Conservation (phyloP, 2,797 vertebrate species). For the Anabacerthia variegaticeps region DNA sequence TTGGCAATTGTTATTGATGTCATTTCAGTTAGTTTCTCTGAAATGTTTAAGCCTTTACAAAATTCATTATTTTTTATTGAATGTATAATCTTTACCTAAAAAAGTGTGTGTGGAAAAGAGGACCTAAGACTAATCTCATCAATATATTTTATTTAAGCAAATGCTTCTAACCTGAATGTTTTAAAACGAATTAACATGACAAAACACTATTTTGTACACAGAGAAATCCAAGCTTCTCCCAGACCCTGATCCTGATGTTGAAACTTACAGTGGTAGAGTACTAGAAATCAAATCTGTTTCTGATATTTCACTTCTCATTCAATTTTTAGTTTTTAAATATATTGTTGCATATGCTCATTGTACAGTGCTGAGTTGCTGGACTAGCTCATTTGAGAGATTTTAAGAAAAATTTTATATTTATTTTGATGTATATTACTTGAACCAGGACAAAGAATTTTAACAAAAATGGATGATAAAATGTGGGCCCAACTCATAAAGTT, state of each 20-base stretch:
- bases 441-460: background rate
- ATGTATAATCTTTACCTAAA: background rate
- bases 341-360: constrained; percentile 53
- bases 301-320: constrained; percentile 65
- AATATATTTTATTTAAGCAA: constrained; percentile 46
- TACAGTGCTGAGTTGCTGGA: constrained; percentile 62
- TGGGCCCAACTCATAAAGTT: constrained; percentile 61
- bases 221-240: constrained; percentile 84
- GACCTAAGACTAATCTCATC: constrained; percentile 2
- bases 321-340: constrained; percentile 58
- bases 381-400: background rate
- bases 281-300: constrained; percentile 72
- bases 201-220: constrained; percentile 79
- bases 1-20: background rate
- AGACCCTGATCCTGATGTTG: constrained; percentile 82
- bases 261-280: constrained; percentile 89
- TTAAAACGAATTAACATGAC: constrained; percentile 62
- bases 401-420: background rate
- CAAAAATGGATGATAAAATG: constrained; percentile 11
- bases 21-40: constrained; percentile 21
- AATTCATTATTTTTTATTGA: background rate
- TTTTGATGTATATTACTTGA: background rate
- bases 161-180: constrained; percentile 63
- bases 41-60: constrained; percentile 16
- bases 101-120: background rate